These are phyloP conservation scores for Calliopum simillimum DNA, from an alignment of 2,888 invertebrate genomes.

Conservation along the genomic window DNA sequence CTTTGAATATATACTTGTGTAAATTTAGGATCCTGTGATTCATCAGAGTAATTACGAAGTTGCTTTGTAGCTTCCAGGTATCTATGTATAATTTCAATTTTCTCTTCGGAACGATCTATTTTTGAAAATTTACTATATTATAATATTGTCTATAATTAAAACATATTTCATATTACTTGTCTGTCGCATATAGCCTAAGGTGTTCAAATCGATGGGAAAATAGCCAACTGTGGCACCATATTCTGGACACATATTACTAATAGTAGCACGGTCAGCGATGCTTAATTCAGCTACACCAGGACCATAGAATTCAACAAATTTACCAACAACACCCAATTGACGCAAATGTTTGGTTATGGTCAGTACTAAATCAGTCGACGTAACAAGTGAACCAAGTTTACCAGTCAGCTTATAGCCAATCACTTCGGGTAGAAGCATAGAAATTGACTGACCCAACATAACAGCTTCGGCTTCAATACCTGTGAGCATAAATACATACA, in stretches of 20 bases:
- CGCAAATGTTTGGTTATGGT: slow-evolving; percentile 97
- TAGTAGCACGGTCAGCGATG: slow-evolving; percentile 97
- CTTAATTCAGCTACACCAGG: slow-evolving; percentile 90
- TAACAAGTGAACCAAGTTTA: slow-evolving; percentile 82
- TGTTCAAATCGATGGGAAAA: slow-evolving; percentile 89
- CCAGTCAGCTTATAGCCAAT: slow-evolving; percentile 94
- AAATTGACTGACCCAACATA: slow-evolving; percentile 97
- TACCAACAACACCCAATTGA: slow-evolving; percentile 95
- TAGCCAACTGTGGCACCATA: slow-evolving; percentile 97
- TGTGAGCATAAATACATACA: slow-evolving; percentile 49
- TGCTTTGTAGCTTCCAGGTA: slow-evolving; percentile 87
- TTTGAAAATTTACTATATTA: slow-evolving; percentile 23
- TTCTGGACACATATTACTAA: slow-evolving; percentile 99
- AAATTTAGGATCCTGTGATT: slow-evolving; percentile 83
- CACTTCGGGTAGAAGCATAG: slow-evolving; percentile 95
- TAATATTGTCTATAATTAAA: slow-evolving; percentile 3
- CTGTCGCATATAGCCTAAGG: slow-evolving; percentile 86
- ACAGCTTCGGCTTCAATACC: slow-evolving; percentile 99
- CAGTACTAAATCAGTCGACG: slow-evolving; percentile 96
- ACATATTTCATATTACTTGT: slow-evolving; percentile 71
- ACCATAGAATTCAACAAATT: slow-evolving; percentile 99
- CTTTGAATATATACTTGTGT: slow-evolving; percentile 70
- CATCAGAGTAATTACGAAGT: slow-evolving; percentile 83
- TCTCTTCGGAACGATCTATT: slow-evolving; percentile 82
- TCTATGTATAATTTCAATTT: slow-evolving; percentile 80